A percentile compares a stretch with the other conserved stretches of the same genome.
phyloP scores from a whole-genome alignment of 2,888 invertebrate genomes.

The Bugula neritina region DNA sequence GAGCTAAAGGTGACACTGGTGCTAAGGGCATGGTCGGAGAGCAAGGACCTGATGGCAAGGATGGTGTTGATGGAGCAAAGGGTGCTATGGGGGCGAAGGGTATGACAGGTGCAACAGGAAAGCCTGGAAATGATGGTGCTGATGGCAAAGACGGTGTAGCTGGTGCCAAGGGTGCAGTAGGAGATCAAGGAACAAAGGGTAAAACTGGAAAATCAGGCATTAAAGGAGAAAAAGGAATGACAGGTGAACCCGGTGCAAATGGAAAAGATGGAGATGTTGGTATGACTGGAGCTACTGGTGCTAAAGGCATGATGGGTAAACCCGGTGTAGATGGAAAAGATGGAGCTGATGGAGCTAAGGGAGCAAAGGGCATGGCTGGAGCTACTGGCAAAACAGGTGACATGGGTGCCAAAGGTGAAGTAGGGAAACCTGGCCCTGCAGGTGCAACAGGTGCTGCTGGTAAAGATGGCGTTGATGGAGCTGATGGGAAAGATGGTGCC shows the following conservation, averaged over 20 bases:
- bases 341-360: not conserved
- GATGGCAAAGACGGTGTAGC: not conserved
- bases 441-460: not conserved
- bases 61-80: not conserved
- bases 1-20: not conserved
- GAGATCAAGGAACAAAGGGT: not conserved
- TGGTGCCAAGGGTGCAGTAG: not conserved
- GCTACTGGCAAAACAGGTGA: not conserved
- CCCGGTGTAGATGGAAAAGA: not conserved
- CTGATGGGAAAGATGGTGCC: constrained; percentile 11
- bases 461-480: constrained; percentile 1
- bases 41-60: not conserved
- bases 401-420: not conserved
- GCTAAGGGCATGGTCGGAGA: not conserved
- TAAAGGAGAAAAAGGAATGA: constrained; percentile 9
- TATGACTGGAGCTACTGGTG: not conserved
- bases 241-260: not conserved
- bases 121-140: not conserved
- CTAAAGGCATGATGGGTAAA: constrained; percentile 7
- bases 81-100: not conserved
- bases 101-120: not conserved
- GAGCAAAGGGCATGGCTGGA: not conserved
- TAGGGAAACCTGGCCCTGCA: not conserved
- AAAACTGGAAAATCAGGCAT: not conserved
- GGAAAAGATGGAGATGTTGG: constrained; percentile 14